Base-by-base conservation (phyloP, 1,140 invertebrate genomes). In the Calephelis virginiensis region DNA sequence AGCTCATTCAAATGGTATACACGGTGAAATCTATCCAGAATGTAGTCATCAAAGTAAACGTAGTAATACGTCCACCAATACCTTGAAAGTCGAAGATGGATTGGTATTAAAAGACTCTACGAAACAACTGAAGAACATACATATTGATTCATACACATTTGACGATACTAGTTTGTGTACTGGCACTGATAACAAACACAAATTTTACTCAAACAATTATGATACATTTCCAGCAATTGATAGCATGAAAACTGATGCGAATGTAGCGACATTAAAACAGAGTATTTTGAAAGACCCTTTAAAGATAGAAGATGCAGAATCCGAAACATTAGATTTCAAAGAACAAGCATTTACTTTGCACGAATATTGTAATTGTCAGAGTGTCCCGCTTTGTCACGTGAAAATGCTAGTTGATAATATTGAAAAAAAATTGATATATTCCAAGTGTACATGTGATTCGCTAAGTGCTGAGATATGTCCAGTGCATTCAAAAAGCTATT, bases 381-480 rank as follows among this genome's bases (percentile, higher is more conserved):
- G 73, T 72, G 81, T 90, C 9, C 88, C 88, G 14, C 64, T 89
- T 43, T 90, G 86, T 82, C 86, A 90, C 61, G 83, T 90, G 0
- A 90, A 90, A 77, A 83, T 89, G 85, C 78, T 90, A 56, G 80
- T 90, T 12, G 79, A 86, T 50, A 80, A 80, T 78, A 88, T 90
- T 70, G 84, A 86, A 75, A 76, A 74, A 59, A 85, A 82, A 68
- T 68, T 90, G 62, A 67, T 74, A 37, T 66, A 81, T 50, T 77
- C 71, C 11, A 81, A 85, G 60, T 90, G 86, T 65, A 86, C 77
- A 9, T 90, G 88, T 76, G 83, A 89, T 64, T 81, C 82, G 13
- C 63, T 87, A 46, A 70, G 60, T 63, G 63, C 80, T 17, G 77
- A 80, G 74, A 76, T 83, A 47, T 90, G 85, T 71, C 85, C 87